Conservation (phyloP, 2,113 vertebrate species). For the Esox niger region DNA sequence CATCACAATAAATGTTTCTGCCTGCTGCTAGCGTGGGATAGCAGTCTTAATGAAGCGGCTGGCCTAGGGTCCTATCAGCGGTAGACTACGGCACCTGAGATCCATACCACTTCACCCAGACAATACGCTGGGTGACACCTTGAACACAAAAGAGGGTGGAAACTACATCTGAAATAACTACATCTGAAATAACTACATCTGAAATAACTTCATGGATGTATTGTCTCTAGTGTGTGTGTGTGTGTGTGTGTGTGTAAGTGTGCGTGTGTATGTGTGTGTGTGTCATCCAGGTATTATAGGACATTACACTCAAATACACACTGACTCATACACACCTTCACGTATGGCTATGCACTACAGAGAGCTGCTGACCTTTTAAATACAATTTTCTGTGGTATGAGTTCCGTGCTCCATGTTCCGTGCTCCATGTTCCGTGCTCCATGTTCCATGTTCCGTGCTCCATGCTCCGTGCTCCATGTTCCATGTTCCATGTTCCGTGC, state of each 20-base stretch:
- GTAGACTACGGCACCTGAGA: conserved; percentile 63
- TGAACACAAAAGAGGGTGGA: conserved; percentile 63
- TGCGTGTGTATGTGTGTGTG: background rate
- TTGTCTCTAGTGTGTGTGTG: background rate
- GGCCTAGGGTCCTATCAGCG: conserved; percentile 62
- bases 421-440: too few species aligned
- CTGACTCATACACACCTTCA: too few species aligned
- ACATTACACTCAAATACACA: too few species aligned
- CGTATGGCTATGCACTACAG: too few species aligned
- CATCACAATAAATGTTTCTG: conserved; percentile 56
- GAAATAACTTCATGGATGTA: conserved; percentile 59
- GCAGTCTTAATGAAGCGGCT: conserved; percentile 68
- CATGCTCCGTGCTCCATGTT: too few species aligned
- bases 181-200: conserved; percentile 65
- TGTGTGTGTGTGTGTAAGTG: background rate
- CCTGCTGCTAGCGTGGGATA: conserved; percentile 54
- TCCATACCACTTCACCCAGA: conserved; percentile 66
- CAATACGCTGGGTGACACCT: conserved; percentile 67
- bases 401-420: too few species aligned
- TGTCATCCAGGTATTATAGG: too few species aligned
- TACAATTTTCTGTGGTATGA: too few species aligned
- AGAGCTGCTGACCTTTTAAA: too few species aligned
- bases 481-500: too few species aligned
- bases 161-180: conserved; percentile 64
- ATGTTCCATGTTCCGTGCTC: too few species aligned